Percentiles rank a stretch among this genome's conserved stretches.
Conservation (phyloP, 2,888 invertebrate species). For the Hermaeophaga mercurialis region DNA sequence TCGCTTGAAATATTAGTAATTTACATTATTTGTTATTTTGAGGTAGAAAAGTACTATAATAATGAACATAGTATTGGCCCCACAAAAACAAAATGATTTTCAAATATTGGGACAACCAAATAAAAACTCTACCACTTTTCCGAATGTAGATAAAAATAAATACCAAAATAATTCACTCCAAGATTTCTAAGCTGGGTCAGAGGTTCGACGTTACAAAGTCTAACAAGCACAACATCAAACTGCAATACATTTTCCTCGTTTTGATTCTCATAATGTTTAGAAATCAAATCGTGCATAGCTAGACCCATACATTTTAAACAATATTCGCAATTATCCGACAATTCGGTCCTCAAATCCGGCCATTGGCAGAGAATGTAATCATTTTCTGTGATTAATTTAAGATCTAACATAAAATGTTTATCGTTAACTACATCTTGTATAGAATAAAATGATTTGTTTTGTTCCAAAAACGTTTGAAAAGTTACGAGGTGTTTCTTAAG, state of each 20-base stretch:
- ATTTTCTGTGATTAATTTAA: slow-evolving; percentile 63
- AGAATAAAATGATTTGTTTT: slow-evolving; percentile 59
- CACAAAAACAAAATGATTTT: too few species aligned
- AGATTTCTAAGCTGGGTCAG: slow-evolving; percentile 70
- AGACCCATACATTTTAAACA: slow-evolving; percentile 74
- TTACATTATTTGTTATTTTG: too few species aligned
- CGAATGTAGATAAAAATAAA: too few species aligned
- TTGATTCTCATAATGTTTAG: slow-evolving; percentile 49
- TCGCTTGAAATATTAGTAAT: too few species aligned
- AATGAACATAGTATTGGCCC: too few species aligned
- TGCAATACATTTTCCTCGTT: slow-evolving; percentile 54
- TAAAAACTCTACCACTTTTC: too few species aligned
- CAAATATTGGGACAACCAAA: too few species aligned
- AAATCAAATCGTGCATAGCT: slow-evolving; percentile 76
- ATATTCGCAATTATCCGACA: slow-evolving; percentile 69
- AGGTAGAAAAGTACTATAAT: too few species aligned
- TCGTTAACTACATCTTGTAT: slow-evolving; percentile 65
- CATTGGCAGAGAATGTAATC: slow-evolving; percentile 64
- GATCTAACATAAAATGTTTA: slow-evolving; percentile 64
- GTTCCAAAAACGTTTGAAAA: slow-evolving; percentile 63
- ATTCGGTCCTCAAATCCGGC: slow-evolving; percentile 61
- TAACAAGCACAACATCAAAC: slow-evolving; percentile 60
- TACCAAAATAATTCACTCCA: slow-evolving; percentile 75
- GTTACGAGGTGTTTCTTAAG: slow-evolving; percentile 59
- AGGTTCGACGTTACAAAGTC: slow-evolving; percentile 69